Evolutionary conservation across 1,140 invertebrate species (phyloP).

Genomic region (Drosophila eugracilis): DNA sequence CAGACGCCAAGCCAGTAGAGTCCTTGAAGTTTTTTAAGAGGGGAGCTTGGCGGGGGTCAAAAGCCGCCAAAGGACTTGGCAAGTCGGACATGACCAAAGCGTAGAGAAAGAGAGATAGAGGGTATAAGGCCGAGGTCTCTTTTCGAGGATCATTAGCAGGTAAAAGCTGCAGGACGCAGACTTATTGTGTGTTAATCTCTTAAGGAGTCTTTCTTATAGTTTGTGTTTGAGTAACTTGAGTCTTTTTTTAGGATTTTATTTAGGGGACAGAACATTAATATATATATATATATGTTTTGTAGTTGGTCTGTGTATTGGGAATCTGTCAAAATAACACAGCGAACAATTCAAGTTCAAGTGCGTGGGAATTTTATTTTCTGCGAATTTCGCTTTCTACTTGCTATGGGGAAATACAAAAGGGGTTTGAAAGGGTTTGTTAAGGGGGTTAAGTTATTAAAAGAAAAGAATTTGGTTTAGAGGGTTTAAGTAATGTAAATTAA

Average conservation of each 20-base stretch:
- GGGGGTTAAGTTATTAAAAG: background rate
- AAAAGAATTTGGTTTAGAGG: background rate
- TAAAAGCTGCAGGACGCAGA: slow-evolving; percentile 54
- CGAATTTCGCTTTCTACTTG: slow-evolving; percentile 50
- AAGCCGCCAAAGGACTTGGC: slow-evolving; percentile 36
- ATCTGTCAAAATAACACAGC: slow-evolving; percentile 66
- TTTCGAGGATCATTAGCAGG: slow-evolving; percentile 66
- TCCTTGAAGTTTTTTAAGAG: slow-evolving; percentile 29
- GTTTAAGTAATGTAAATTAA: background rate
- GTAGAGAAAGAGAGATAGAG: too few species aligned
- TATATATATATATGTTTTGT: slow-evolving; percentile 7
- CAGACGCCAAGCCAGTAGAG: slow-evolving; percentile 37
- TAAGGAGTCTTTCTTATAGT: background rate
- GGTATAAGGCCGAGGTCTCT: slow-evolving; percentile 41
- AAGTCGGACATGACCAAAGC: slow-evolving; percentile 56
- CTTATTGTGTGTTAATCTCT: slow-evolving; percentile 44
- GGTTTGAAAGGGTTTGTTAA: background rate
- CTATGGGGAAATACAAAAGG: too few species aligned
- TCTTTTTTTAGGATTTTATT: slow-evolving; percentile 44
- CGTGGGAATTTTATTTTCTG: slow-evolving; percentile 72
- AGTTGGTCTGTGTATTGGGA: slow-evolving; percentile 45
- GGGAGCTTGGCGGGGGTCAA: slow-evolving; percentile 2
- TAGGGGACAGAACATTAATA: slow-evolving; percentile 10
- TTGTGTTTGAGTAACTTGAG: slow-evolving; percentile 62
- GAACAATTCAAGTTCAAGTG: slow-evolving; percentile 77